These are phyloP conservation scores for Oncorhynchus mykiss DNA, from an alignment of 2,113 vertebrate species.

Conservation along the genomic window DNA sequence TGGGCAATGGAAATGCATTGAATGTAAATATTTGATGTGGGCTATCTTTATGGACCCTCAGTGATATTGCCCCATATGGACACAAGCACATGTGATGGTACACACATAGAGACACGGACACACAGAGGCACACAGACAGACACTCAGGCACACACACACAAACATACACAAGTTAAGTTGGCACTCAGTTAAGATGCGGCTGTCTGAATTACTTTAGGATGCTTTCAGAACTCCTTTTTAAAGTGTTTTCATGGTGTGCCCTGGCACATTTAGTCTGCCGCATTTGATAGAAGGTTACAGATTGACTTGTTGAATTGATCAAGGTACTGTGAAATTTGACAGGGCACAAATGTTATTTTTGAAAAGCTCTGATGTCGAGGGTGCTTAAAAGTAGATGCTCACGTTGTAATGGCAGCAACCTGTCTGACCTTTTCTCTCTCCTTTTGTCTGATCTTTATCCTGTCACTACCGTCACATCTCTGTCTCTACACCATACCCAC, in stretches of 20 bases:
- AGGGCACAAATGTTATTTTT: constrained; percentile 50
- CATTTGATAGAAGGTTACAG: constrained; percentile 35
- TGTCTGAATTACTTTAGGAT: not conserved
- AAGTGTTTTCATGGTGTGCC: constrained; percentile 27
- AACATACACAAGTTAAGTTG: not conserved
- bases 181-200: not conserved
- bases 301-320: constrained; percentile 60
- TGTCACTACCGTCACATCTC: constrained; percentile 1
- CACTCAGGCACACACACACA: constrained; percentile 12
- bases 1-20: constrained; percentile 13
- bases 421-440: constrained; percentile 35
- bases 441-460: constrained; percentile 36
- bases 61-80: not conserved
- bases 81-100: not conserved
- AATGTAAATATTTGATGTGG: constrained; percentile 55
- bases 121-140: not conserved
- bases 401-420: constrained; percentile 30
- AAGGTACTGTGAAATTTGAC: constrained; percentile 56
- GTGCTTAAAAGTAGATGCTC: constrained; percentile 36
- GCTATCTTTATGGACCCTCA: constrained; percentile 29
- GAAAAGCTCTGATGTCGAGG: constrained; percentile 49
- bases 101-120: not conserved
- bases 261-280: constrained; percentile 40
- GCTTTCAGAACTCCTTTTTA: constrained; percentile 19
- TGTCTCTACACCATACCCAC: too few relatives aligned